Percentiles rank a stretch among this genome's conserved stretches.
phyloP scores from a whole-genome alignment of 2,797 vertebrate species.

The Monodelphis domestica region DNA sequence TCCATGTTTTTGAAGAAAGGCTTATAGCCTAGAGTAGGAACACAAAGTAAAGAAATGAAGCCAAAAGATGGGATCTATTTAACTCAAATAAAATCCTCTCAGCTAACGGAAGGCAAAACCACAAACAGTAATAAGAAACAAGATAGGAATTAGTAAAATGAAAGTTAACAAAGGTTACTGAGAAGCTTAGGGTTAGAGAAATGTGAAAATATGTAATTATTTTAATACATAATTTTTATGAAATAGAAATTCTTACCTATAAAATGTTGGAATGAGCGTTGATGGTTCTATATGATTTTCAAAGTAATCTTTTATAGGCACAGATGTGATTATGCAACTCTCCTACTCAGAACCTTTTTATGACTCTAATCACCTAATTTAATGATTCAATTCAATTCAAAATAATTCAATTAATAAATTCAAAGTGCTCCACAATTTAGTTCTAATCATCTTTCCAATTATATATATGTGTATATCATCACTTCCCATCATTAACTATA shows the following conservation, averaged over 20 bases:
- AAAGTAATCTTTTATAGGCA: neutral
- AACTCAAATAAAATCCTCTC: no score
- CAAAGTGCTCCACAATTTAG: neutral
- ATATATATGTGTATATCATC: no score
- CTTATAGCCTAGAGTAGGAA: no score
- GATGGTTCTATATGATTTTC: neutral
- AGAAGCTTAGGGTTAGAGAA: neutral
- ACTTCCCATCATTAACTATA: neutral
- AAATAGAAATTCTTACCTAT: neutral
- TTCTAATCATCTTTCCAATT: neutral
- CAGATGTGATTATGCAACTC: neutral
- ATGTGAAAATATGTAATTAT: neutral
- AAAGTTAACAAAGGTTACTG: neutral
- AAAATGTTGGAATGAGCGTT: neutral
- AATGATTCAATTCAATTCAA: no score
- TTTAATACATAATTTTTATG: neutral
- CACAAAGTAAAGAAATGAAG: no score
- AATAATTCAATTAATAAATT: no score
- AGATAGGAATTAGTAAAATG: no score
- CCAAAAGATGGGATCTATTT: no score
- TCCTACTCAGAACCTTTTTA: neutral
- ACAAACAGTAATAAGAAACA: no score
- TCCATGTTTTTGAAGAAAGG: no score
- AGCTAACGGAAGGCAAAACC: no score
- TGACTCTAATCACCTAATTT: neutral